Evolutionary conservation across 2,113 vertebrate genomes (phyloP), one percentile per base, ranked within the genome.

Genomic region (Trochalopteron elliotii): DNA sequence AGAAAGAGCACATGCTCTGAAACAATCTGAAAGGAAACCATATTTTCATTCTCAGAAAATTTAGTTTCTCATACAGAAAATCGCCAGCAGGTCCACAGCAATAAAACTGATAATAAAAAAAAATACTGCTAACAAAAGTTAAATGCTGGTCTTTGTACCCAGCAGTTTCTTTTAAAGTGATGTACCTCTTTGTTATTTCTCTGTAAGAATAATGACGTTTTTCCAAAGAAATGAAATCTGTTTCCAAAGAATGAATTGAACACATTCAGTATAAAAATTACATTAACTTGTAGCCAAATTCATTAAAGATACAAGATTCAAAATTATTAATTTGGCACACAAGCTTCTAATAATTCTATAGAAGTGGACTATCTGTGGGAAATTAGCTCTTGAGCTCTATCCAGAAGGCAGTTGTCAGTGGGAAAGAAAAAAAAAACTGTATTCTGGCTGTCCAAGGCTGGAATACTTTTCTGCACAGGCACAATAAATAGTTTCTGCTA

Each of bases 401-500:
- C 75, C 90, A 94, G 60, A 2, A 1, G 24, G 64, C 11, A 19
- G 7, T 84, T 92, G 33, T 82, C 83, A 84, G 18, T 27, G 39
- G 56, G 76, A 83, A 45, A 75, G 60, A 37, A 82, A 89, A 90
- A 86, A 90, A 60, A 50, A 19, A 35, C 21, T 78, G 11, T 57
- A 37, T 93, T 96, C 85, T 83, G 63, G 31, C 71, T 86, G n/a
- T 79, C 31, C 8, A 11, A 69, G 69, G 52, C 67, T 87, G 59
- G 61, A 92, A 77, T 40, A 89, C 92, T 95, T 93, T 87, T 65
- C 71, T 83, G 22, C 53, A 68, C 16, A 70, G 37, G 65, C 77
- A 74, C 86, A 95, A 78, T 87, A 71, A 89, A 89, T 83, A 91
- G 55, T 84, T 93, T 90, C 61, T 91, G 59, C 40, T 49, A 79